These are phyloP conservation scores for Tetraneura akinire DNA, from an alignment of 1,140 invertebrate species.

Conservation along the genomic window DNA sequence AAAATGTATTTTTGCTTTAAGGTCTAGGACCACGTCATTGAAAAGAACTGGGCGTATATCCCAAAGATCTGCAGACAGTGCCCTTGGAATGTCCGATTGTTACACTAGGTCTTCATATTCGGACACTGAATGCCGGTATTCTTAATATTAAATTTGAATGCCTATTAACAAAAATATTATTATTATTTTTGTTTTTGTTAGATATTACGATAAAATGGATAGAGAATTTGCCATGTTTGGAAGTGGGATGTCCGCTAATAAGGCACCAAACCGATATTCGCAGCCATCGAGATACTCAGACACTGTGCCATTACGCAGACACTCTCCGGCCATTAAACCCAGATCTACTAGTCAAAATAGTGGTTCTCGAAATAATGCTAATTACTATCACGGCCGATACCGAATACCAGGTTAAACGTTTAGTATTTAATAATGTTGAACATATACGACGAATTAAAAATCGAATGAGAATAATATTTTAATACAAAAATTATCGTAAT, in stretches of 20 bases:
- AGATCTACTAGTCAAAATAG: constrained; percentile 43
- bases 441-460: no score
- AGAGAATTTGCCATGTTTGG: constrained; percentile 53
- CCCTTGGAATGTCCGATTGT: constrained; percentile 62
- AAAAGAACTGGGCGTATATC: constrained; percentile 70
- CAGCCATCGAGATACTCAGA: constrained; percentile 41
- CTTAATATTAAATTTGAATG: no score
- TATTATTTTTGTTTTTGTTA: no score
- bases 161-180: no score
- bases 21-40: constrained; percentile 62
- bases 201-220: constrained; percentile 60
- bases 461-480: no score
- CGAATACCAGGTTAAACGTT: constrained; percentile 32
- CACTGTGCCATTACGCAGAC: constrained; percentile 36
- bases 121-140: constrained; percentile 64
- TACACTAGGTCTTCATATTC: constrained; percentile 65
- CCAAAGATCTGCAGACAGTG: constrained; percentile 70
- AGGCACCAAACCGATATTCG: constrained; percentile 40
- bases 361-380: constrained; percentile 1
- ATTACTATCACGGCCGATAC: constrained; percentile 17
- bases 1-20: constrained; percentile 46
- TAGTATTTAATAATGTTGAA: no score
- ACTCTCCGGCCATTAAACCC: constrained; percentile 37
- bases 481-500: no score
- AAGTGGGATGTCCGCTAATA: constrained; percentile 37